These are phyloP conservation scores for Caenorhabditis uteleia DNA, from an alignment of 2,888 invertebrate species.

Conservation along the genomic window DNA sequence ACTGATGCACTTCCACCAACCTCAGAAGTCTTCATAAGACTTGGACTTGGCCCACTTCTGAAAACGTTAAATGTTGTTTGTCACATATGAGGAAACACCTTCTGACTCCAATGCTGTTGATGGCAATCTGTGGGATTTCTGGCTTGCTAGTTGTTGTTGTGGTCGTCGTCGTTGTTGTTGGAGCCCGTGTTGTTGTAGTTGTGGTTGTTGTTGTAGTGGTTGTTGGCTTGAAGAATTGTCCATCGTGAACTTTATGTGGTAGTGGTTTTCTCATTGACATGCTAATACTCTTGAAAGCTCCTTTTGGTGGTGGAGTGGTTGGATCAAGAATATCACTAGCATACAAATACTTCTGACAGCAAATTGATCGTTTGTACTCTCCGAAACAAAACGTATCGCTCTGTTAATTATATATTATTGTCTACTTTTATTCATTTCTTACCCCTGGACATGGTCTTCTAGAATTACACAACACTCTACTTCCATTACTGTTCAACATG, in stretches of 20 bases:
- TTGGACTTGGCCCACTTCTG: conserved; percentile 18
- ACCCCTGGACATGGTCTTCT: conserved; percentile 46
- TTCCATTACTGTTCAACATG: conserved; percentile 38
- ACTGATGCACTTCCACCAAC: conserved; percentile 20
- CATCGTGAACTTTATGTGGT: conserved; percentile 26
- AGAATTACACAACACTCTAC: conserved; percentile 37
- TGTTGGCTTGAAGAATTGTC: conserved; percentile 22
- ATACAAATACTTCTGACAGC: conserved; percentile 48
- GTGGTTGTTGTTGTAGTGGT: conserved; percentile 14
- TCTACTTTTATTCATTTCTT: background rate
- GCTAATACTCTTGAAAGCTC: conserved; percentile 26
- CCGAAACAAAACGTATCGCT: conserved; percentile 51
- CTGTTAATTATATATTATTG: conserved; percentile 12
- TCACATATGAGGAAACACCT: too few relatives aligned
- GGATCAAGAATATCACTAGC: conserved; percentile 40
- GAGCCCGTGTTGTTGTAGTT: conserved; percentile 11
- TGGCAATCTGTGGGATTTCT: conserved; percentile 36
- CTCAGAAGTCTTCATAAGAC: conserved; percentile 23
- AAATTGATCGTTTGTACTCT: conserved; percentile 47
- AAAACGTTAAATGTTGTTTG: background rate
- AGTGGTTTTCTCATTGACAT: conserved; percentile 29
- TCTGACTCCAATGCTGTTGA: conserved; percentile 39
- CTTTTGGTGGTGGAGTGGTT: background rate
- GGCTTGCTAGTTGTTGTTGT: conserved; percentile 7
- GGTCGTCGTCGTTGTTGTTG: conserved; percentile 3